These are phyloP conservation scores for Momotus momota DNA, from an alignment of 2,797 vertebrate species.

Conservation along the genomic window DNA sequence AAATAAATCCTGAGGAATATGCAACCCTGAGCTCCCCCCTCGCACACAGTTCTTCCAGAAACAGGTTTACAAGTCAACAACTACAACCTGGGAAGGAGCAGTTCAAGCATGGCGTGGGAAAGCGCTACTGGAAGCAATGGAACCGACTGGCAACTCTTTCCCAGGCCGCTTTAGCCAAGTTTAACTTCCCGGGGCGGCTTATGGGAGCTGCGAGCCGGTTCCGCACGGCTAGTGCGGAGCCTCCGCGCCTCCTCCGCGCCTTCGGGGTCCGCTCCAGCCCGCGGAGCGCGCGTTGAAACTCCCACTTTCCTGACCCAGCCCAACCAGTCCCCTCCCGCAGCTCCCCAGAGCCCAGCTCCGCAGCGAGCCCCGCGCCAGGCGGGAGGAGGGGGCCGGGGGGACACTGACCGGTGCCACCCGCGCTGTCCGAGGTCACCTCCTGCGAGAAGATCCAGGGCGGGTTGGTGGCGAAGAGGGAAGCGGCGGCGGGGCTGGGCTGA, in stretches of 20 bases:
- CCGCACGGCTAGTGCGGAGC: neutral
- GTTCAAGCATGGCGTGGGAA: neutral
- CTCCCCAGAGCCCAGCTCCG: neutral
- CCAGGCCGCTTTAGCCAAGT: fast-evolving
- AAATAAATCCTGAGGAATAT: neutral
- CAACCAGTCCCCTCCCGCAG: too few relatives aligned
- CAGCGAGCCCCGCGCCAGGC: neutral
- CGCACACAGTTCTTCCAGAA: neutral
- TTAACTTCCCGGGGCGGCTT: too few relatives aligned
- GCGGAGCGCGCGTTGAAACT: neutral
- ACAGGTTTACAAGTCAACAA: neutral
- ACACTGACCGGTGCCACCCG: constrained; percentile 75
- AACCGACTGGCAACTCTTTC: fast-evolving
- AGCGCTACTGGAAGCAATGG: neutral
- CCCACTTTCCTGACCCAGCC: too few relatives aligned
- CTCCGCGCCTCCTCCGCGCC: neutral
- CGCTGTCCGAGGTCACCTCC: constrained; percentile 72
- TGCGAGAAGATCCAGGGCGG: constrained; percentile 82
- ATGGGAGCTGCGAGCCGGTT: neutral
- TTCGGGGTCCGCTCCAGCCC: neutral
- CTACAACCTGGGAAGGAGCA: neutral
- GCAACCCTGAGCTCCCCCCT: neutral
- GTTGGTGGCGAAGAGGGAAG: constrained; percentile 79
- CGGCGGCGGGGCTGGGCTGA: constrained; percentile 45
- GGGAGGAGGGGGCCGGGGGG: neutral